Conservation (phyloP, 2,113 vertebrate genomes). For the Calidris pygmaea region DNA sequence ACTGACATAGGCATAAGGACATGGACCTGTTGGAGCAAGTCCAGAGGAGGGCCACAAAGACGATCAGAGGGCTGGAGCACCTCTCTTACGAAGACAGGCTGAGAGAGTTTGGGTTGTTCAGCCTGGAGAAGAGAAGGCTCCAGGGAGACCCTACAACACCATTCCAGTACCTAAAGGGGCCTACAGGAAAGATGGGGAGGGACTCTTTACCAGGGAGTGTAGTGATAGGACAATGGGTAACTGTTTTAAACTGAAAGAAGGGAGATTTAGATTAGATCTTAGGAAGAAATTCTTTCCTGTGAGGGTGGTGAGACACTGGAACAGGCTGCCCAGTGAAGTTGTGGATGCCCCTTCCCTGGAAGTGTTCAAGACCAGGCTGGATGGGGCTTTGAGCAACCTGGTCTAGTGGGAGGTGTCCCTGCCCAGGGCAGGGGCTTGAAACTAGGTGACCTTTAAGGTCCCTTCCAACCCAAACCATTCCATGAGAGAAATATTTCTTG, state of each 20-base stretch:
- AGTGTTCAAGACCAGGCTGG: not conserved
- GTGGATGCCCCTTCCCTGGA: not conserved
- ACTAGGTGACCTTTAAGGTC: not conserved
- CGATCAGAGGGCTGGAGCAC: not conserved
- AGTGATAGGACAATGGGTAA: not conserved
- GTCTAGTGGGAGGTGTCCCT: not conserved
- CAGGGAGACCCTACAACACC: not conserved
- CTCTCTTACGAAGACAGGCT: not conserved
- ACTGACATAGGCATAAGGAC: not conserved
- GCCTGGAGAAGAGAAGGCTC: not conserved
- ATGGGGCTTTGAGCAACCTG: not conserved
- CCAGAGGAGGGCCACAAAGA: not conserved
- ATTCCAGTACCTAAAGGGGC: not conserved
- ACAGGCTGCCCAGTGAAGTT: not conserved
- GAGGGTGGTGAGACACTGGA: not conserved
- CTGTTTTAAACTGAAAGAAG: not conserved
- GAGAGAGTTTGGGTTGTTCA: not conserved
- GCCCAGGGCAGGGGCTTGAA: not conserved
- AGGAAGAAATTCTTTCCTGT: not conserved
- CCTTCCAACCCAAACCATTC: not conserved
- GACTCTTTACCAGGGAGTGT: not conserved
- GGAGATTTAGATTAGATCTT: not conserved
- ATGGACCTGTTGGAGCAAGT: not conserved
- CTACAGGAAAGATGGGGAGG: not conserved
- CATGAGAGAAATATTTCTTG: not conserved